These are phyloP conservation scores for Eretmochelys imbricata DNA, from an alignment of 2,113 vertebrate genomes.

Conservation along the genomic window DNA sequence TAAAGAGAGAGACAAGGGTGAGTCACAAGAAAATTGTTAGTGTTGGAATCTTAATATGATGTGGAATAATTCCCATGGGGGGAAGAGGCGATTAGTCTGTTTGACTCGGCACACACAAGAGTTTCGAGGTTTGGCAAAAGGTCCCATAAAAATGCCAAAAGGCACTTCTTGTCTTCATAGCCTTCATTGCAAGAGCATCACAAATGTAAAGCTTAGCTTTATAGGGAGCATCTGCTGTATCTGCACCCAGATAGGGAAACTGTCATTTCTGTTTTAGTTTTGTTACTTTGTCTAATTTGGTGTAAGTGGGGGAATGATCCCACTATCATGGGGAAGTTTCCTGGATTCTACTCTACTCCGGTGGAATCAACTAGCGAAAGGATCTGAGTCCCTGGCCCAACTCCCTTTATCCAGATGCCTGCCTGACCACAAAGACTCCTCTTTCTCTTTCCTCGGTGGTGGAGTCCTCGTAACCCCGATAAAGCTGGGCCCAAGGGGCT, in stretches of 20 bases:
- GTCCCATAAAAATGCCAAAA: not conserved
- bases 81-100: not conserved
- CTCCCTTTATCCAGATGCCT: not conserved
- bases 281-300: not conserved
- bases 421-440: not conserved
- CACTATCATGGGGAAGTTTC: not conserved
- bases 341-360: not conserved
- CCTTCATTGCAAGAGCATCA: not conserved
- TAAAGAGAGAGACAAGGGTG: accelerated
- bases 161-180: not conserved
- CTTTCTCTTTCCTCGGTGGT: not conserved
- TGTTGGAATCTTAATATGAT: not conserved
- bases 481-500: not conserved
- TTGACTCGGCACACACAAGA: not conserved
- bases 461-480: not conserved
- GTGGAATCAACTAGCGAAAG: not conserved
- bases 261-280: not conserved
- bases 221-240: not conserved
- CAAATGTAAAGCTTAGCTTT: not conserved
- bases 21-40: not conserved
- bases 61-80: not conserved
- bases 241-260: not conserved
- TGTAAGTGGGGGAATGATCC: not conserved
- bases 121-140: not conserved
- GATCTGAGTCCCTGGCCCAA: not conserved